Evolutionary conservation across 2,797 vertebrate genomes (phyloP), one percentile per base, ranked within the genome.

Genomic region (Dallia pectoralis): DNA sequence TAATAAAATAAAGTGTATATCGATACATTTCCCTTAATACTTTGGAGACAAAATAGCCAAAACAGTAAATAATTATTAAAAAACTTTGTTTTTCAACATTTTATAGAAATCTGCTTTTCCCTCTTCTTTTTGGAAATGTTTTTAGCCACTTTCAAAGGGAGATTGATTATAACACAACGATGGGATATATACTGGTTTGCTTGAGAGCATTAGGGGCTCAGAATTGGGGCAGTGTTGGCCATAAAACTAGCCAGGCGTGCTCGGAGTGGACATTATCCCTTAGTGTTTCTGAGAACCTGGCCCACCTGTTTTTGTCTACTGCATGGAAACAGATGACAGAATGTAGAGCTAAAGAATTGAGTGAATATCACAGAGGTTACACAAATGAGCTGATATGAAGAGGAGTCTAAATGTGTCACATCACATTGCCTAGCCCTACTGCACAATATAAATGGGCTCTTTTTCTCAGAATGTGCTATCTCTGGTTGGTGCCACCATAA

Each of bases 181-280:
- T 30, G 29, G 15, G 4, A 16, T 15, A 32, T 16, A 84, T 70
- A 77, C 82, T 77, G 82, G 75, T 63, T 29, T 77, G 73, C 40
- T 44, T 44, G 40, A 12, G 40, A 85, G 78, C 80, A 27, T 78
- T 75, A 77, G 68, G 72, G 79, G 75, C 67, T 73, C 40, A 72
- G 53, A 79, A 76, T 81, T 82, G 79, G 79, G 72, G 51, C 73
- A 75, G 53, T 85, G 12, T 32, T 5, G 29, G 59, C 59, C 27
- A 25, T 29, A 32, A 83, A 81, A 74, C 74, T 47, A 68, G 68
- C 77, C 72, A 32, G 9, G 12, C 53, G 29, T 78, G 74, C 67
- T 75, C n/a, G 15, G 74, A 80, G 66, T 70, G 77, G 76, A 19
- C 67, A 70, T 62, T 81, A 69, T 82, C 18, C 36, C 33, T 36